Evolutionary conservation across 92 coral and sea anemone genomes (phyloP), one percentile per base, ranked within the genome.

Genomic region (Scolanthus callimorphus): DNA sequence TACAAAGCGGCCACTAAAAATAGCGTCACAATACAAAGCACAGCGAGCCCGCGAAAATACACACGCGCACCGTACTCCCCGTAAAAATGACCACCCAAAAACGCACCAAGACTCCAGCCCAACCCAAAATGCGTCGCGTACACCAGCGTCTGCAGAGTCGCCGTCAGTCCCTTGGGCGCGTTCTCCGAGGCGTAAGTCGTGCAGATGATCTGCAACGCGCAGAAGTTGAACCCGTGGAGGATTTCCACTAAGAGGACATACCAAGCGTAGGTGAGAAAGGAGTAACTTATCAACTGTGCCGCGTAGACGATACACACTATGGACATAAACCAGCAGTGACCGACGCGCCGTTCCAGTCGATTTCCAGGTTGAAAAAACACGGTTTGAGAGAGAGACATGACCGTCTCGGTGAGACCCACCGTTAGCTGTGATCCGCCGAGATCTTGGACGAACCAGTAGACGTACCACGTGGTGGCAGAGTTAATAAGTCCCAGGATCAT

Each of bases 91-190:
- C 78, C 70, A 8, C 78, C 78, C 11, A 51, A 9, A 4, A 44
- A 37, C 2, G 67, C 69, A 12, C 78, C 78, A 10, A 71, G 51
- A 27, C 78, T 60, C 78, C 78, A 71, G 13, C 78, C 70, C 23
- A 71, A 29, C 20, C 78, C 78, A 60, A 60, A 71, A 50, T 71
- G 55, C 1, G 50, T 39, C 25, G 67, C 60, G 25, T 46, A 39
- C 3, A 71, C 29, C 4, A 71, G 25, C 0, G 58, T 56, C 44
- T 62, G 57, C n/a, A 71, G 38, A 12, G 78, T 71, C 11, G 69
- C 50, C 17, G 46, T 11, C 26, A 71, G 38, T 29, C 58, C 70
- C 11, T 55, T 39, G 43, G 78, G 78, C 1, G 78, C 70, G 63
- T 51, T 70, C 22, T 11, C 26, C 23, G 49, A 25, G 26, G 51